Evolutionary conservation across 2,888 invertebrate species (phyloP).

Genomic region (Nipponacmea schrenckii): DNA sequence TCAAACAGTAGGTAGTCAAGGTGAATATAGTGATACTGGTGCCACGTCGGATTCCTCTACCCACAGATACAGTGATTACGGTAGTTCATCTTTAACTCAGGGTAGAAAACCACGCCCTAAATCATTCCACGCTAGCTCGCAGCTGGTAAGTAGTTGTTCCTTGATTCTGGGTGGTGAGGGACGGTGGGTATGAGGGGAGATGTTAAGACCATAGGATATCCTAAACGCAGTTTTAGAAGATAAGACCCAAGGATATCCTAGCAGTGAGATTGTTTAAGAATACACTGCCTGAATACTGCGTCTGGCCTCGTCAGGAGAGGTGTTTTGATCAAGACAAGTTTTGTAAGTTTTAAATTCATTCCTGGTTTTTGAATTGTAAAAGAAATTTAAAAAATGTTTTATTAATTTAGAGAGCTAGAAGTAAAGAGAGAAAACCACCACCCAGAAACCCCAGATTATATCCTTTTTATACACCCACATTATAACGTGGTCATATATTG

Average conservation of each 20-base stretch:
- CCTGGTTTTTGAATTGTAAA: too few relatives aligned
- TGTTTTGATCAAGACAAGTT: too few relatives aligned
- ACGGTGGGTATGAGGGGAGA: too few relatives aligned
- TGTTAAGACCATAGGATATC: too few relatives aligned
- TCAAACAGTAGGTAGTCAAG: slow-evolving; percentile 54
- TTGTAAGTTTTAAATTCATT: too few relatives aligned
- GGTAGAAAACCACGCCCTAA: slow-evolving; percentile 10
- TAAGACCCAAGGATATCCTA: too few relatives aligned
- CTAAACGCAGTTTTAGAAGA: too few relatives aligned
- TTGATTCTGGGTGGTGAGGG: background rate
- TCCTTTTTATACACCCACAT: slow-evolving; percentile 34
- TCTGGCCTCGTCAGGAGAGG: too few relatives aligned
- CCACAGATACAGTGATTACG: slow-evolving; percentile 35
- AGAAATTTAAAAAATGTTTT: too few relatives aligned
- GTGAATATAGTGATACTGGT: slow-evolving; percentile 56
- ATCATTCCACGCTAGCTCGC: slow-evolving; percentile 46
- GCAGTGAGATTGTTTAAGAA: too few relatives aligned
- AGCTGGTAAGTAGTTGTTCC: slow-evolving; percentile 38
- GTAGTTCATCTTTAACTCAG: slow-evolving; percentile 6
- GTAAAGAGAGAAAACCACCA: slow-evolving; percentile 28
- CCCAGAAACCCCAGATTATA: slow-evolving; percentile 41
- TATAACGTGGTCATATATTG: too few relatives aligned
- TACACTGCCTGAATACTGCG: too few relatives aligned
- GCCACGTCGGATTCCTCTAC: slow-evolving; percentile 56
- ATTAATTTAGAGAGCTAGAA: background rate